Conservation (phyloP, 2,113 vertebrate species). For the Semnornis frantzii region DNA sequence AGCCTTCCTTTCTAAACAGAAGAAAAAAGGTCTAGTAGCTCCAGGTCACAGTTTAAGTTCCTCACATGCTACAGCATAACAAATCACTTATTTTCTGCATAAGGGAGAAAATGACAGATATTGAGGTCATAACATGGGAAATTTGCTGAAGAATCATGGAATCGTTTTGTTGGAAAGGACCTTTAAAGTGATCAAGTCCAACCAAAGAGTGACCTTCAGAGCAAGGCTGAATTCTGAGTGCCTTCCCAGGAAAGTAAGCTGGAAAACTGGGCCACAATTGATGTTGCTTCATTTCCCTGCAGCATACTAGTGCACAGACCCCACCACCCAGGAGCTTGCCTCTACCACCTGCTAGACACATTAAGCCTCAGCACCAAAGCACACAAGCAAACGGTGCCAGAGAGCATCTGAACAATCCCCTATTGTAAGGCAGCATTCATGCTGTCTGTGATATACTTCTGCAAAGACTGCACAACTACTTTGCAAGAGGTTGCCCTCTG, state of each 20-base stretch:
- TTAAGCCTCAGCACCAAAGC: neutral
- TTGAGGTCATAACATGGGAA: neutral
- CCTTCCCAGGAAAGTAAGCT: neutral
- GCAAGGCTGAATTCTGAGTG: neutral
- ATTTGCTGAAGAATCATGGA: neutral
- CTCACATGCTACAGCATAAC: neutral
- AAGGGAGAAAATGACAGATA: neutral
- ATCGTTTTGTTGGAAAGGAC: no score
- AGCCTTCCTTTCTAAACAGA: neutral
- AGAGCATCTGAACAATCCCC: neutral
- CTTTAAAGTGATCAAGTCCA: no score
- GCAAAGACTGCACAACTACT: neutral
- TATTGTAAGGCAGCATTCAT: neutral
- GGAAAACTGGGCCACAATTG: neutral
- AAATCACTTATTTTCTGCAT: neutral
- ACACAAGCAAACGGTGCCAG: neutral
- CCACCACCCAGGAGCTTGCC: neutral
- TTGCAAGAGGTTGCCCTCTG: neutral
- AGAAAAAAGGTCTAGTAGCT: neutral
- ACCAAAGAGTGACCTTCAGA: accelerated
- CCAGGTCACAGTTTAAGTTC: neutral
- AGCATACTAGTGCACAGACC: neutral
- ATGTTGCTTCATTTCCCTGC: neutral
- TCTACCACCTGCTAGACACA: neutral
- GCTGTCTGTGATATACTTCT: neutral